These are phyloP conservation scores for Schizaphis graminum DNA, from an alignment of 2,888 invertebrate genomes.

Conservation along the genomic window DNA sequence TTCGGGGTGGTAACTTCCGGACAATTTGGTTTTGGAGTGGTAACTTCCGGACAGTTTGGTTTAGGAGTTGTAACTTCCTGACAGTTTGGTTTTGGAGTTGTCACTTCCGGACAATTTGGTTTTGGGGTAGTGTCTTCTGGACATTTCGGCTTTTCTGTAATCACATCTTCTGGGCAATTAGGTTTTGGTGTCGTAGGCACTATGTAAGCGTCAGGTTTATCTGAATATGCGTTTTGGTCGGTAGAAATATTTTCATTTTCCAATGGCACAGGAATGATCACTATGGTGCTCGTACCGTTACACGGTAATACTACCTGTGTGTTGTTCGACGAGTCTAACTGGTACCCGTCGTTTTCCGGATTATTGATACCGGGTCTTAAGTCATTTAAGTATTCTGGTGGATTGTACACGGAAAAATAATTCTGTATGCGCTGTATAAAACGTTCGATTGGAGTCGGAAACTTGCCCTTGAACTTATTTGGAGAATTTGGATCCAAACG, in stretches of 20 bases:
- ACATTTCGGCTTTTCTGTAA: neutral
- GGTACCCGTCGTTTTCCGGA: conserved; percentile 41
- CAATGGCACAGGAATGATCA: conserved; percentile 66
- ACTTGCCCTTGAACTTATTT: conserved; percentile 69
- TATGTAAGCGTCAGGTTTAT: neutral
- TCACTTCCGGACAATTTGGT: neutral
- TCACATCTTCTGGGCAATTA: neutral
- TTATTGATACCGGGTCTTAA: conserved; percentile 56
- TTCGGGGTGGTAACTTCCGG: neutral
- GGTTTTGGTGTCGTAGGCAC: neutral
- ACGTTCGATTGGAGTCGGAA: conserved; percentile 80
- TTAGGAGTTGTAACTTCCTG: neutral
- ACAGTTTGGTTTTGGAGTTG: neutral
- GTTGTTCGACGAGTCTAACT: neutral
- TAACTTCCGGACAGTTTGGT: neutral
- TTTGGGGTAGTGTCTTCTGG: neutral
- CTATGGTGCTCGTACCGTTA: conserved; percentile 65
- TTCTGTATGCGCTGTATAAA: conserved; percentile 80
- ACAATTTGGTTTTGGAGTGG: neutral
- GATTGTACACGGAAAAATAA: conserved; percentile 77
- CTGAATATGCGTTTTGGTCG: conserved; percentile 1
- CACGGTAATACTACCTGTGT: conserved; percentile 61
- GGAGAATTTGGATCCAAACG: conserved; percentile 31
- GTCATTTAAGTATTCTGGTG: conserved; percentile 67
- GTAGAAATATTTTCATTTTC: conserved; percentile 39